phyloP scores from a whole-genome alignment of 2,797 vertebrate species.

The Cyclopterus lumpus region DNA sequence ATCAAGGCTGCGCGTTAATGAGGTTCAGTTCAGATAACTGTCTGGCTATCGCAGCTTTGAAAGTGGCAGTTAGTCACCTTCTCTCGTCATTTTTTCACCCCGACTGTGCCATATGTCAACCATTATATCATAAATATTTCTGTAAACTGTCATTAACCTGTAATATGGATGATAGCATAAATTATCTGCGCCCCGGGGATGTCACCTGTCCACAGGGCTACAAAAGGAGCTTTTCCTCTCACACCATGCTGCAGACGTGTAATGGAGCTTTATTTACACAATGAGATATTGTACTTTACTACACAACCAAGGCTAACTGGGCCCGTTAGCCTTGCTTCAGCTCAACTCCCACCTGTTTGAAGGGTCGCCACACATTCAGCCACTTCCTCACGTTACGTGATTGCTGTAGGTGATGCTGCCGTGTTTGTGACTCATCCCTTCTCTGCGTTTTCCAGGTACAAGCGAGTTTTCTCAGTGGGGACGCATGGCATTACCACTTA shows the following conservation, averaged over 20 bases:
- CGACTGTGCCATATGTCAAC: slow-evolving; percentile 13
- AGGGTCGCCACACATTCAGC: background rate
- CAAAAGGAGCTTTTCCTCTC: slow-evolving; percentile 1
- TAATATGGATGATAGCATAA: slow-evolving; percentile 16
- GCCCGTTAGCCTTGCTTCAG: background rate
- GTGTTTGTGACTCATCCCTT: slow-evolving; percentile 55
- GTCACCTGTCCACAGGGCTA: slow-evolving; percentile 17
- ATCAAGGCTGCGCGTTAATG: slow-evolving; percentile 8
- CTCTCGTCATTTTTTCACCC: background rate
- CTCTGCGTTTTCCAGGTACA: slow-evolving; percentile 89
- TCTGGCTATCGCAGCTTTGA: background rate
- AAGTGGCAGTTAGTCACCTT: background rate
- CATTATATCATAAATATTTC: slow-evolving; percentile 22
- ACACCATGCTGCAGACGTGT: background rate
- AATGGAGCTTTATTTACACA: background rate
- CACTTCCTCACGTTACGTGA: slow-evolving; percentile 6
- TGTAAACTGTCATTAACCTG: slow-evolving; percentile 13
- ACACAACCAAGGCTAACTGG: background rate
- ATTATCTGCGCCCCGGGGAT: slow-evolving; percentile 18
- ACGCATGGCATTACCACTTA: slow-evolving; percentile 97
- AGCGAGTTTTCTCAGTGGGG: slow-evolving; percentile 97
- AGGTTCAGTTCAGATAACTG: background rate
- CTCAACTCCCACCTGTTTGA: background rate
- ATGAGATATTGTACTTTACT: background rate
- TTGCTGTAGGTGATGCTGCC: slow-evolving; percentile 21